Percentiles rank a stretch among this genome's conserved stretches.
Evolutionary conservation across 2,888 invertebrate genomes (phyloP).

Genomic region (Malthinus flaveolus): DNA sequence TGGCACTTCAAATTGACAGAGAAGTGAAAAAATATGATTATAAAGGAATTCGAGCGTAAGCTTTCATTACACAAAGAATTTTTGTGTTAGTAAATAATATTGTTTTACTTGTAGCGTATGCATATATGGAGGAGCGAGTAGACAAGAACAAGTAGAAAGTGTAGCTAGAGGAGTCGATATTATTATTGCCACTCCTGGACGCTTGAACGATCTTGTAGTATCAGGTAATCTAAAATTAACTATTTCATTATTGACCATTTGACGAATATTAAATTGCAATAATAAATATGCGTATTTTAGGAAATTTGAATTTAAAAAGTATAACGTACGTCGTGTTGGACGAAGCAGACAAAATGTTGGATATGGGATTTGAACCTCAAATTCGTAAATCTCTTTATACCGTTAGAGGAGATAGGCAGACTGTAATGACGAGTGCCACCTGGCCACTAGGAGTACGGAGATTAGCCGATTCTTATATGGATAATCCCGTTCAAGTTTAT

Average conservation of each 20-base stretch:
- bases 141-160: constrained; percentile 75
- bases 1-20: constrained; percentile 90
- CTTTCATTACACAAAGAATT: constrained; percentile 20
- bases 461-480: constrained; percentile 85
- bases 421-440: constrained; percentile 96
- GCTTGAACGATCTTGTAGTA: constrained; percentile 86
- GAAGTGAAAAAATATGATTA: constrained; percentile 91
- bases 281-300: no score
- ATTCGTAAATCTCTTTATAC: constrained; percentile 82
- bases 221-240: constrained; percentile 54
- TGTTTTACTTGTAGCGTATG: constrained; percentile 65
- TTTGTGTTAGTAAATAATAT: not conserved
- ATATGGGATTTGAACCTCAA: constrained; percentile 86
- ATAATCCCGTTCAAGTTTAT: constrained; percentile 86
- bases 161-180: constrained; percentile 87
- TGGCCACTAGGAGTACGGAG: constrained; percentile 90
- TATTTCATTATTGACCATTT: not conserved
- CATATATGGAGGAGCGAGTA: constrained; percentile 87
- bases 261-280: constrained; percentile 14
- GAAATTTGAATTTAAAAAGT: constrained; percentile 71
- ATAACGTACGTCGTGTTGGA: constrained; percentile 90
- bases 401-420: constrained; percentile 86
- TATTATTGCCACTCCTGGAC: constrained; percentile 92
- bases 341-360: constrained; percentile 89
- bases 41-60: constrained; percentile 80